Base-by-base conservation (phyloP, 2,888 invertebrate species). In the Caenorhabditis imperialis region DNA sequence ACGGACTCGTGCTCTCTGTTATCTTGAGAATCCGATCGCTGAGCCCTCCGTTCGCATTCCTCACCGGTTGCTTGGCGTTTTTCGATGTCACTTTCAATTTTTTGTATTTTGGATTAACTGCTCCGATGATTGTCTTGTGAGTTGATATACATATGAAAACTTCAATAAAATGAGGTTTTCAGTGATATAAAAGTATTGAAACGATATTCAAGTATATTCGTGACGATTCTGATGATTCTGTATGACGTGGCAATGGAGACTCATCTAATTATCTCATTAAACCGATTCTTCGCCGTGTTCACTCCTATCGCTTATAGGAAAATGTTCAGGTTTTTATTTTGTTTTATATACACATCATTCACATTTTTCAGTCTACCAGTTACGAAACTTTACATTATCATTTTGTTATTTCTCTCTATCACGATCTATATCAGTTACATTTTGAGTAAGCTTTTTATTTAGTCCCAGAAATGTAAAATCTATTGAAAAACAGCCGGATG, bases 41-140 rank as follows among this genome's bases (percentile, higher is more conserved):
- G 20, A 55, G 44, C 22, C 55, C 44, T 22, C 25, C 55, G 12
- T 55, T 55, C 30, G 44, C 55, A 33, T 35, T 55, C 6, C 45
- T 55, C 7, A 30, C 30, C 6, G 30, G 30, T 10, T 30, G 30
- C 30, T 10, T 42, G 18, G 42, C 42, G 5, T 16, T 42, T 18
- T 42, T 42, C 18, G 20, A 42, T 42, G 18, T 16, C 42, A 18
- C 18, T 18, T 42, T 18, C 18, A 42, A 20, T 18, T 8, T 18
- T 3, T 16, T 16, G 5, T 42, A 18, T 18, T 42, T 42, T 16
- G 14, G 14, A 5, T 42, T 18, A 3, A 20, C 18, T 2, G 42
- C 18, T 4, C 14, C 18, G 14, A 16, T 42, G 16, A 42, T 42
- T 42, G 42, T 42, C 4, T 18, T 42, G 12, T 37, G 27, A n/a